Base-by-base conservation (phyloP, 1,140 invertebrate genomes). In the Wiebesia pumilae region DNA sequence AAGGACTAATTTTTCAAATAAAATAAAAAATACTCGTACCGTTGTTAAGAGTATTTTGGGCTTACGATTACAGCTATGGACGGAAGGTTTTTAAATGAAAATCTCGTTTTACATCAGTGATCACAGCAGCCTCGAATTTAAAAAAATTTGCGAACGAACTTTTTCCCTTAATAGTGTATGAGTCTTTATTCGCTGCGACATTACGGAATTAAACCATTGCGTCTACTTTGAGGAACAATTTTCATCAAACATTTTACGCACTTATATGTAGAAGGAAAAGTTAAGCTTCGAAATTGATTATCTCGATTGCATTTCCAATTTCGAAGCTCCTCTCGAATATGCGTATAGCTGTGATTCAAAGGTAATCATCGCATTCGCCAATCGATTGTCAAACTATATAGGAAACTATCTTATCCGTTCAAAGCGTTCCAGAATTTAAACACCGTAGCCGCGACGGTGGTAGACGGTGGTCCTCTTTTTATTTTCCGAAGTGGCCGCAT, bases 251-350 rank as follows among this genome's bases (percentile, higher is more conserved):
- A 54, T 10, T 54, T 54, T 10, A 19, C 10, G 19, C 19, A 16
- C 51, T 2, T 2, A 19, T 2, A 19, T 16, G 51, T 7, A 62
- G 69, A 21, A 30, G 54, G 71, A 75, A 83, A 86, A 83, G 71
- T 35, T 43, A 33, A 86, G 75, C 75, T 87, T 71, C 30, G 81
- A 69, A 69, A 83, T 40, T 16, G 51, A 54, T 54, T 79, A 73
- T 87, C 62, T 71, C 85, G 78, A 62, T 83, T 87, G 47, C 54
- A 81, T 83, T 82, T 87, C 51, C 65, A 84, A 87, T 87, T 87
- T 87, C 43, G 43, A 80, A 83, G 58, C 75, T 12, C 75, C 83
- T 51, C 83, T 54, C 30, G 43, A 16, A 9, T 40, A 4, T 30
- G 19, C 4, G n/a, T 38, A 51, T 27, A n/a, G n/a, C 30, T 27